Percentiles rank a stretch among this genome's conserved stretches.
Conservation (phyloP, 2,888 invertebrate species). For the Aspidiotus destructor region DNA sequence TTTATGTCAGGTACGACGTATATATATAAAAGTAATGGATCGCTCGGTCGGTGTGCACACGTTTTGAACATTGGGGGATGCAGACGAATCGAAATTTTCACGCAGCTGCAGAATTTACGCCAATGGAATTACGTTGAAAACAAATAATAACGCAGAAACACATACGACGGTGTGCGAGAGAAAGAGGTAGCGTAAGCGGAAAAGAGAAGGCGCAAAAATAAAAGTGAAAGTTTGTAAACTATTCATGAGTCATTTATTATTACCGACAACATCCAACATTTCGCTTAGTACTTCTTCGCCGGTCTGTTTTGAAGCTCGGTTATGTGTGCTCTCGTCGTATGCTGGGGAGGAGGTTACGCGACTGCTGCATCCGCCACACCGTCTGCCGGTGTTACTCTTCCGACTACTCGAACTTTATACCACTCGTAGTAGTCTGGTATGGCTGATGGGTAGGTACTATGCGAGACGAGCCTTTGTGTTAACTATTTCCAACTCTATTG, state of each 20-base stretch:
- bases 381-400: not conserved
- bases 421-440: too few relatives aligned
- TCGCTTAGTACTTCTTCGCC: not conserved
- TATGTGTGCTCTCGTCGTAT: too few relatives aligned
- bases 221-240: constrained; percentile 4
- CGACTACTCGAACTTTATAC: too few relatives aligned
- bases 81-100: not conserved
- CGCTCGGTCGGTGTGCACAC: too few relatives aligned
- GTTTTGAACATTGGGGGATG: not conserved
- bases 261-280: constrained; percentile 1
- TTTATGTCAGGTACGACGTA: too few relatives aligned
- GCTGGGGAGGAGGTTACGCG: not conserved
- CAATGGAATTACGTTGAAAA: constrained; percentile 1
- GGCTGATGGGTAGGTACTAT: too few relatives aligned
- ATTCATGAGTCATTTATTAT: constrained; percentile 2
- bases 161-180: too few relatives aligned
- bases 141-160: not conserved
- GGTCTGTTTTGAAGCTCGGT: not conserved
- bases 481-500: too few relatives aligned
- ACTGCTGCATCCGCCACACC: not conserved
- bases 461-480: too few relatives aligned
- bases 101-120: not conserved
- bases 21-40: too few relatives aligned
- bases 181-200: too few relatives aligned
- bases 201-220: not conserved